Evolutionary conservation across 2,113 vertebrate genomes (phyloP).

Genomic region (Petromus typicus): DNA sequence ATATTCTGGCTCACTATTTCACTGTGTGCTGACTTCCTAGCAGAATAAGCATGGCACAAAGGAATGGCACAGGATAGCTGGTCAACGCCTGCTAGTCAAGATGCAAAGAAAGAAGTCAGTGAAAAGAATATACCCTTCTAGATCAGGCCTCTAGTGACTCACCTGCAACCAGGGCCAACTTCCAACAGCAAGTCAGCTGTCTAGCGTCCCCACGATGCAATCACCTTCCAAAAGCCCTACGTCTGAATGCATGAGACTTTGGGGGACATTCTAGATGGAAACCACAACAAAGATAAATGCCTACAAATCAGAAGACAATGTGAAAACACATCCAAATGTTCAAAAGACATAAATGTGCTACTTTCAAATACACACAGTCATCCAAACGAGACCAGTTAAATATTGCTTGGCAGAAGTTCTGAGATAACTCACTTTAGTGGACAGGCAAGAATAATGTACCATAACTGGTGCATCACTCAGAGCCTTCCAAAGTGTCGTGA

Average conservation of each 20-base stretch:
- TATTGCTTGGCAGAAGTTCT: conserved; percentile 31
- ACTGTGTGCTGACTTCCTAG: not conserved
- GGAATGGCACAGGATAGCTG: not conserved
- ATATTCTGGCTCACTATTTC: not conserved
- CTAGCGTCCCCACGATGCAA: not conserved
- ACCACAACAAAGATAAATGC: not conserved
- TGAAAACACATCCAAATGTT: conserved; percentile 14
- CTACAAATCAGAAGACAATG: conserved; percentile 25
- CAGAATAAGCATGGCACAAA: not conserved
- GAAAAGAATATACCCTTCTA: not conserved
- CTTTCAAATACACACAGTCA: conserved; percentile 16
- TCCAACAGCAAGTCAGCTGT: not conserved
- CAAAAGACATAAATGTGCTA: not conserved
- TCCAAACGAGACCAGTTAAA: conserved; percentile 49
- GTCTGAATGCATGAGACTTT: not conserved
- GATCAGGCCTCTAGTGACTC: not conserved
- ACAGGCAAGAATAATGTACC: conserved; percentile 48
- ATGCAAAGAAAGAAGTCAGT: not conserved
- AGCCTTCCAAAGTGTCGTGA: not conserved
- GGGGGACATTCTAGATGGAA: not conserved
- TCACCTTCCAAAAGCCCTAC: not conserved
- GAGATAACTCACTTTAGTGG: conserved; percentile 28
- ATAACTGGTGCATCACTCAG: not conserved
- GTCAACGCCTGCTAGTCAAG: not conserved
- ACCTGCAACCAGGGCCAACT: not conserved